Conservation (phyloP, 2,797 vertebrate genomes). For the Ctenosaura bakeri region DNA sequence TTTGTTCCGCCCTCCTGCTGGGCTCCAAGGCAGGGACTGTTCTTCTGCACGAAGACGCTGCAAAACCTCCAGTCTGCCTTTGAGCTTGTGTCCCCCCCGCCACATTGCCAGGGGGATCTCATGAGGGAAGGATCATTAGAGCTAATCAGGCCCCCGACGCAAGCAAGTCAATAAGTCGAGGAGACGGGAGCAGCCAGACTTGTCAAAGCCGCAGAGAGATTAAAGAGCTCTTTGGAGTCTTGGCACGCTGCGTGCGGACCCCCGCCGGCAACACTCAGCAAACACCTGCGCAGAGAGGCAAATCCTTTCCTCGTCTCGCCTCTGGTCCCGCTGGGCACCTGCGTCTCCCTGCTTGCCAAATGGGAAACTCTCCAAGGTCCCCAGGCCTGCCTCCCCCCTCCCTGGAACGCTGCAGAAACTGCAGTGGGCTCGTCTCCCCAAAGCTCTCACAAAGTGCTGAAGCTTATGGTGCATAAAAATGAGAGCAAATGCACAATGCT, state of each 20-base stretch:
- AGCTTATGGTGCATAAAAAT: too few species aligned
- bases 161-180: constrained; percentile 43
- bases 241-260: background rate
- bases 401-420: background rate
- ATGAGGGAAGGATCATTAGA: background rate
- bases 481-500: too few species aligned
- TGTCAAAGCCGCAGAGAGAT: background rate
- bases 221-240: constrained; percentile 19
- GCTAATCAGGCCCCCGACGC: background rate
- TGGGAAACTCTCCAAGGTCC: too few species aligned
- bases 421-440: too few species aligned
- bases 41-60: background rate
- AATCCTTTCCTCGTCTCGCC: too few species aligned
- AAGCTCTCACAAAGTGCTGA: background rate
- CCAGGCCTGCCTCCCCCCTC: too few species aligned
- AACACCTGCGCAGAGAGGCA: background rate
- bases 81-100: background rate
- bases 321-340: background rate
- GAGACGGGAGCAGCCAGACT: constrained; percentile 30
- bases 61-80: constrained; percentile 29
- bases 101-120: background rate
- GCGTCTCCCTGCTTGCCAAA: too few species aligned
- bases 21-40: background rate
- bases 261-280: constrained; percentile 26
- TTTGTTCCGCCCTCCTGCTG: background rate